These are phyloP conservation scores for Neotoxoptera formosana DNA, from an alignment of 1,140 invertebrate species.

Conservation along the genomic window DNA sequence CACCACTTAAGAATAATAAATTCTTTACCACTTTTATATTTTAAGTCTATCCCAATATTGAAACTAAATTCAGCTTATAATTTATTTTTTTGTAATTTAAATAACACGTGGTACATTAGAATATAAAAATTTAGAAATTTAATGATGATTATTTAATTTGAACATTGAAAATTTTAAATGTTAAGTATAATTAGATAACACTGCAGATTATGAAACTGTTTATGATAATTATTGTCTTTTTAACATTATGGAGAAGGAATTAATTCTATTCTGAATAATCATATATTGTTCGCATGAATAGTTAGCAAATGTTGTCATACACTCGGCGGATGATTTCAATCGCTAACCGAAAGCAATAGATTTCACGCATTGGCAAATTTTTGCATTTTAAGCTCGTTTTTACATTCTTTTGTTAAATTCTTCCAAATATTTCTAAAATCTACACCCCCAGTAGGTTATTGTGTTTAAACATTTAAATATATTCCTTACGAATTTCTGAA, in stretches of 20 bases:
- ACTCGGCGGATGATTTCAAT: constrained; percentile 18
- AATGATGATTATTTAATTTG: not conserved
- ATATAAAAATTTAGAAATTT: not conserved
- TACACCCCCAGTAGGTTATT: not conserved
- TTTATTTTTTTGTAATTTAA: not conserved
- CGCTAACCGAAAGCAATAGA: not conserved
- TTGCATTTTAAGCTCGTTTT: not conserved
- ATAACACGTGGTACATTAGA: not conserved
- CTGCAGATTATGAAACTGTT: not conserved
- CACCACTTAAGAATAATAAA: not conserved
- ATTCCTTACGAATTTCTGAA: not conserved
- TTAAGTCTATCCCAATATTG: not conserved
- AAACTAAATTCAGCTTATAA: not conserved
- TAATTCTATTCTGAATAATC: not conserved
- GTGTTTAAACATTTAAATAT: not conserved
- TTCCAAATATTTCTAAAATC: not conserved
- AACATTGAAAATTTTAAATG: not conserved
- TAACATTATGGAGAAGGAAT: not conserved
- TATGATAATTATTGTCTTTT: not conserved
- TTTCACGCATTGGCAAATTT: not conserved
- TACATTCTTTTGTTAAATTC: not conserved
- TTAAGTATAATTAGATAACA: not conserved
- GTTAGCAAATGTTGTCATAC: constrained; percentile 17
- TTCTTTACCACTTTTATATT: not conserved
- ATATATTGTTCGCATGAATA: not conserved